phyloP scores from a whole-genome alignment of 2,888 invertebrate species.

The Dolichopus griseipennis region DNA sequence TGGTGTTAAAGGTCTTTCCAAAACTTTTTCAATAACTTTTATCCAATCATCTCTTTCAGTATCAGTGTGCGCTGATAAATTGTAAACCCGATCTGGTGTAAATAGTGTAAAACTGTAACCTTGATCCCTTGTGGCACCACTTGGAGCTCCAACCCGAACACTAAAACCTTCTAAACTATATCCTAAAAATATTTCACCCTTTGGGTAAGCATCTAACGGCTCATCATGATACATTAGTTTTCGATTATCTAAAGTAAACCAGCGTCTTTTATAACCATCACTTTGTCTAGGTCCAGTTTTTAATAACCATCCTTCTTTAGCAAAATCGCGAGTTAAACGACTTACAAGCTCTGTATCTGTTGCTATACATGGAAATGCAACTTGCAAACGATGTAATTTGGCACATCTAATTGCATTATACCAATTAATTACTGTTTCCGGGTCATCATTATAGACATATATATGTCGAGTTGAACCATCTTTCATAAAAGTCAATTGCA shows the following conservation, averaged over 20 bases:
- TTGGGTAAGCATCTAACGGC: conserved; percentile 77
- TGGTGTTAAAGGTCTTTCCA: conserved; percentile 65
- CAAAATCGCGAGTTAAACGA: conserved; percentile 71
- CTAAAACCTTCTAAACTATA: conserved; percentile 59
- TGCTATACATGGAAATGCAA: conserved; percentile 67
- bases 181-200: conserved; percentile 84
- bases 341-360: conserved; percentile 61
- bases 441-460: conserved; percentile 77
- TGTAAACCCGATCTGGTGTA: conserved; percentile 69
- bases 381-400: conserved; percentile 71
- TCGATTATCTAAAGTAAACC: conserved; percentile 82
- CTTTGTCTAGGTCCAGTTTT: conserved; percentile 77
- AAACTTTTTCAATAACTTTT: conserved; percentile 60
- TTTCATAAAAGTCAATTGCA: conserved; percentile 77
- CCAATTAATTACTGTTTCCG: conserved; percentile 80
- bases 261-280: conserved; percentile 74
- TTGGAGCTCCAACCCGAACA: conserved; percentile 58
- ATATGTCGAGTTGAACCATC: conserved; percentile 80
- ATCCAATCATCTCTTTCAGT: conserved; percentile 77
- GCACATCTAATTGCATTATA: conserved; percentile 75
- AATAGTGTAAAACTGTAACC: conserved; percentile 72
- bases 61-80: conserved; percentile 65
- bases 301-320: conserved; percentile 78
- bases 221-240: conserved; percentile 91
- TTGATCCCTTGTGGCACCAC: conserved; percentile 59